Conservation (phyloP, 2,113 vertebrate genomes). For the Trachemys scripta region DNA sequence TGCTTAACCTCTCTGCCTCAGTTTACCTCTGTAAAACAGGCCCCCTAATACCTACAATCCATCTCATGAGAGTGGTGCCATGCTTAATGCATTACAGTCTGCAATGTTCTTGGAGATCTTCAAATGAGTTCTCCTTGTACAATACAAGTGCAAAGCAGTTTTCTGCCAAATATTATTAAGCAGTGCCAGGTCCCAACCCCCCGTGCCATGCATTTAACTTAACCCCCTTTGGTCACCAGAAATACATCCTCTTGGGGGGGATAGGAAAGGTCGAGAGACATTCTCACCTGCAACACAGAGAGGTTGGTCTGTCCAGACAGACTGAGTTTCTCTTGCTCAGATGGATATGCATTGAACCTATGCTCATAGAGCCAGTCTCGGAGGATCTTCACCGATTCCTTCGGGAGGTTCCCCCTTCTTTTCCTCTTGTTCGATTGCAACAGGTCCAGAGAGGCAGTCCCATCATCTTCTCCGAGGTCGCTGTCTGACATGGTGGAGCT, state of each 20-base stretch:
- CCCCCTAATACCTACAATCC: background rate
- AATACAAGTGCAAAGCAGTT: background rate
- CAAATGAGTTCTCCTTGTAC: background rate
- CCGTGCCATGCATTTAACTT: background rate
- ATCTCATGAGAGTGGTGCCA: background rate
- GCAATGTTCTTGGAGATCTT: background rate
- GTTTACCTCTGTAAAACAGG: background rate
- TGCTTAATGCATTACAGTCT: background rate
- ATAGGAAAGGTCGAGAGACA: rapidly evolving
- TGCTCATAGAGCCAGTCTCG: constrained; percentile 96
- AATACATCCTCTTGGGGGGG: background rate
- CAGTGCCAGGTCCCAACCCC: background rate
- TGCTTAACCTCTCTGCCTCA: background rate
- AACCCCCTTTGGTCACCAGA: background rate
- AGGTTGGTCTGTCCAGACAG: constrained; percentile 93
- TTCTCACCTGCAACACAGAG: constrained; percentile 93
- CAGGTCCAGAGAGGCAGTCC: constrained; percentile 84
- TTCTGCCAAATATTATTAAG: background rate
- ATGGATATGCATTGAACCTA: constrained; percentile 96
- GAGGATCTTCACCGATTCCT: constrained; percentile 94
- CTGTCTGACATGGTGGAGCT: constrained; percentile 91
- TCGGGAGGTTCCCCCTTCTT: constrained; percentile 95
- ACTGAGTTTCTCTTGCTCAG: constrained; percentile 94
- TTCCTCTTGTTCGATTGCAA: constrained; percentile 88
- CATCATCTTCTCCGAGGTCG: constrained; percentile 89